phyloP scores from a whole-genome alignment of 2,888 invertebrate species.

The Drosophila neotestacea region DNA sequence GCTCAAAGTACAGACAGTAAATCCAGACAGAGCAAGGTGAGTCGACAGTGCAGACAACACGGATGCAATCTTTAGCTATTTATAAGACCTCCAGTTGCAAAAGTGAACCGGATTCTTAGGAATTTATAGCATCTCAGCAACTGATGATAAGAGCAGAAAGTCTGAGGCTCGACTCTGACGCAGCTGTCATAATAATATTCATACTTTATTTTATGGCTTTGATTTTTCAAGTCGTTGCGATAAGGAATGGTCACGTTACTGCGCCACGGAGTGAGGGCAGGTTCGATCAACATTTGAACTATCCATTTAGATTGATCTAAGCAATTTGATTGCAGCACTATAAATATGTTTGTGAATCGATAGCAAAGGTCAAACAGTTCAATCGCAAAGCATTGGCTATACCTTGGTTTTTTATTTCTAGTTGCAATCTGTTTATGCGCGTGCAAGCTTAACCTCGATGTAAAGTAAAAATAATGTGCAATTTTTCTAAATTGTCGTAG shows the following conservation, averaged over 20 bases:
- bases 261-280: constrained; percentile 9
- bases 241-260: constrained; percentile 22
- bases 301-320: constrained; percentile 2
- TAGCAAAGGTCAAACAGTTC: constrained; percentile 33
- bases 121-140: constrained; percentile 10
- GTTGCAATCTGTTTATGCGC: neutral
- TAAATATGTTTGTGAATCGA: constrained; percentile 14
- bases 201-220: constrained; percentile 12
- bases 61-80: constrained; percentile 39
- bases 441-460: neutral
- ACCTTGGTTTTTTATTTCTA: constrained; percentile 2
- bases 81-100: constrained; percentile 14
- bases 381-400: constrained; percentile 27
- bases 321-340: constrained; percentile 21
- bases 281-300: constrained; percentile 43
- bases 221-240: constrained; percentile 25
- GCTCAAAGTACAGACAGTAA: constrained; percentile 13
- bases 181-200: constrained; percentile 12
- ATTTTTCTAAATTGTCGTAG: neutral
- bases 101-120: constrained; percentile 48
- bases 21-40: constrained; percentile 17
- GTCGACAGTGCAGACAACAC: constrained; percentile 23
- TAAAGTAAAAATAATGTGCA: neutral
- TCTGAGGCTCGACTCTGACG: constrained; percentile 21
- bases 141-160: constrained; percentile 38